These are phyloP conservation scores for Chinchilla lanigera DNA, from an alignment of 2,113 vertebrate genomes.

Conservation along the genomic window DNA sequence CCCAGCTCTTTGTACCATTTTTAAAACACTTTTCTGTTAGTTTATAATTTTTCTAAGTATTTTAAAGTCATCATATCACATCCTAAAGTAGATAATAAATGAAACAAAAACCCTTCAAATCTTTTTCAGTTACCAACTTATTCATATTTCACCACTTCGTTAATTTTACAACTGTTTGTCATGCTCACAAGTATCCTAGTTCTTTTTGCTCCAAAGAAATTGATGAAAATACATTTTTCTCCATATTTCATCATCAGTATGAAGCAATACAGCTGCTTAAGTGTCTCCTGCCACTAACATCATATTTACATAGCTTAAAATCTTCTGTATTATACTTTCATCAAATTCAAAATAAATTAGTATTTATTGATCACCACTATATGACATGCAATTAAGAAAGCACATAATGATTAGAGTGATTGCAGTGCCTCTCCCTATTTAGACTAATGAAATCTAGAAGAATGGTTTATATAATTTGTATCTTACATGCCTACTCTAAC, in stretches of 20 bases:
- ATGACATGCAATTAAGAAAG: background rate
- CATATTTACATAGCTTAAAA: background rate
- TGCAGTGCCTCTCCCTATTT: background rate
- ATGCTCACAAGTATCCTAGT: background rate
- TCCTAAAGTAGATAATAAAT: background rate
- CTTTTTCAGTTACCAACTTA: background rate
- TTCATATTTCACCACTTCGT: background rate
- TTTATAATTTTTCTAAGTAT: background rate
- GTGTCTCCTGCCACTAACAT: background rate
- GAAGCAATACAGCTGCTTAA: background rate
- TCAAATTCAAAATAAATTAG: background rate
- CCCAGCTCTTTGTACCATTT: background rate
- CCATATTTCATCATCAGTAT: background rate
- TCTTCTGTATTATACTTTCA: background rate
- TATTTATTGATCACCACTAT: background rate
- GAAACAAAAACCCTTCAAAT: background rate
- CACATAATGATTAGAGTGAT: background rate
- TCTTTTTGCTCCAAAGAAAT: background rate
- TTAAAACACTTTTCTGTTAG: background rate
- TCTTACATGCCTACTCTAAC: background rate
- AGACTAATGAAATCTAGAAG: background rate
- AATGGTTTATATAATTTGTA: background rate
- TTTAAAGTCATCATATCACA: background rate
- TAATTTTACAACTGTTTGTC: background rate
- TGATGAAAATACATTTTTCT: background rate